Base-by-base conservation (phyloP, 2,888 invertebrate species). In the Augiades crinisus region DNA sequence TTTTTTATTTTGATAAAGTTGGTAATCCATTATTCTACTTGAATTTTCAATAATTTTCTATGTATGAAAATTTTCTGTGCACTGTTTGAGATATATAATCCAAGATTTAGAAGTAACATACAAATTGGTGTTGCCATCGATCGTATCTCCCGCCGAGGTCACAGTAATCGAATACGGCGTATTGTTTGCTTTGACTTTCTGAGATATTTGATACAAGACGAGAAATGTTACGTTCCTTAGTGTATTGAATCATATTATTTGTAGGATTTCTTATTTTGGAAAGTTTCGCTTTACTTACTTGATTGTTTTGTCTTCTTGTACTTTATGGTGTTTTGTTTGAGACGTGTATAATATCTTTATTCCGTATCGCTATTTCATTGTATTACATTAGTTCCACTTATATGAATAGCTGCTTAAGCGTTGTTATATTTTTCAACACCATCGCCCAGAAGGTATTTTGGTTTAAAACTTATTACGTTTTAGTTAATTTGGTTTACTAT, bases 81-180 rank as follows among this genome's bases (percentile, higher is more conserved):
- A 22, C 22, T 31, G 31, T 45, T 45, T 45, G 12, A 19, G 22
- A 10, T 47, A 33, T 19, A 49, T 41, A 27, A 41, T 41, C 12
- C 17, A 34, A 16, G 40, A 12, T 37, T 22, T 78, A 71, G 70
- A 72, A 77, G 72, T 84, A 85, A 86, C 73, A 85, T 71, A 73
- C 75, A 68, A 78, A 74, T 76, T 71, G 68, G 72, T 78, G 74
- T 77, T 69, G 63, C 66, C 74, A 83, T 84, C 81, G 86, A 84
- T 82, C 83, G 75, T 67, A 69, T 78, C 75, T 72, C 66, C 63
- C 65, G 70, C 70, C 72, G 74, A 78, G 77, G 66, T 67, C 63
- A 72, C 63, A 57, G 64, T 72, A 73, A 76, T 75, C 70, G 64
- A 72, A 78, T 73, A 75, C 65, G 60, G 61, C 61, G 66, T 65